Percentiles rank a stretch among this genome's conserved stretches.
Conservation (phyloP, 2,797 vertebrate species). For the Micromesistius poutassou region DNA sequence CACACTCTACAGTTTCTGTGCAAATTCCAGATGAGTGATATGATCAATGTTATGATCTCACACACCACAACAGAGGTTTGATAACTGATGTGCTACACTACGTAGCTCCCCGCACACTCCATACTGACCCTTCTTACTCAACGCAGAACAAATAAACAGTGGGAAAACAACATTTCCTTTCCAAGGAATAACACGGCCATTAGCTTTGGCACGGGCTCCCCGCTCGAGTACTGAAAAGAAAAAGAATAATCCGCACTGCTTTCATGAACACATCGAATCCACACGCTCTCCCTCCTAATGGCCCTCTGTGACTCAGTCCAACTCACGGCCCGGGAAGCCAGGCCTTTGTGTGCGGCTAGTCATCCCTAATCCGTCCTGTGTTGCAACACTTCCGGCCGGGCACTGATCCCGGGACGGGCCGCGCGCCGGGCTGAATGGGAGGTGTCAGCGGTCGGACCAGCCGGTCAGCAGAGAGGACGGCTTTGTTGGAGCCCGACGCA, state of each 20-base stretch:
- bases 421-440: constrained; percentile 27
- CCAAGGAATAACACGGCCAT: neutral
- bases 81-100: constrained; percentile 25
- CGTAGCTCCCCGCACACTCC: constrained; percentile 25
- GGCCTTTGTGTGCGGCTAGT: constrained; percentile 23
- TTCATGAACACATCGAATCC: neutral
- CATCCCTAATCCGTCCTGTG: constrained; percentile 35
- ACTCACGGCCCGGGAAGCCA: constrained; percentile 26
- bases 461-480: constrained; percentile 23
- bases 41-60: constrained; percentile 50
- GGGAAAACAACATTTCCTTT: constrained; percentile 1
- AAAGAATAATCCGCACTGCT: neutral
- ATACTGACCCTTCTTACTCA: constrained; percentile 7
- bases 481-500: constrained; percentile 5
- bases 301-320: neutral
- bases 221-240: neutral
- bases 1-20: constrained; percentile 19
- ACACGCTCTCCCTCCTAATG: neutral
- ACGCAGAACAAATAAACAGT: constrained; percentile 21
- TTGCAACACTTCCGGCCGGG: constrained; percentile 32
- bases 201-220: neutral
- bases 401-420: constrained; percentile 28
- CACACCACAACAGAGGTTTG: constrained; percentile 29
- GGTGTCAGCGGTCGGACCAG: constrained; percentile 22
- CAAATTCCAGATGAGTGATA: constrained; percentile 42